Conservation (phyloP, 2,113 vertebrate species). For the Merops nubicus region DNA sequence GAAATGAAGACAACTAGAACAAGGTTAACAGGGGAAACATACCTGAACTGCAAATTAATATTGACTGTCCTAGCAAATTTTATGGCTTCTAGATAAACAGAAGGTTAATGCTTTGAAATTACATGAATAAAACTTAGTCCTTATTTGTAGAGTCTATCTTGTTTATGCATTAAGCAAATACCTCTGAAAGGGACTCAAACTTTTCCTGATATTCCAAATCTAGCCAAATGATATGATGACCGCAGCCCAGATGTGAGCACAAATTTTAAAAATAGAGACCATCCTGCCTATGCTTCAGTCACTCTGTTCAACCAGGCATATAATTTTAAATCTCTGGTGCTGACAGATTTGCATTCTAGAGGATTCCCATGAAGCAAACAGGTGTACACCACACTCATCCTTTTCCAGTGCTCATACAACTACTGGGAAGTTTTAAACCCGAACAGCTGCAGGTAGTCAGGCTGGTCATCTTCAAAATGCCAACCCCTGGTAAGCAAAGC, state of each 20-base stretch:
- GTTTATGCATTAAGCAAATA: background rate
- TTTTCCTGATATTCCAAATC: background rate
- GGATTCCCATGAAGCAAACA: background rate
- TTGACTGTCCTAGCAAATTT: background rate
- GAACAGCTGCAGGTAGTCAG: background rate
- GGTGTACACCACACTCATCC: background rate
- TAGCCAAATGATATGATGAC: background rate
- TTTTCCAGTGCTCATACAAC: background rate
- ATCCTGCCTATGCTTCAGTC: background rate
- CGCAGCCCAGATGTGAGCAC: background rate
- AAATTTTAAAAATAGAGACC: background rate
- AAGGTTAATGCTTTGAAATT: background rate
- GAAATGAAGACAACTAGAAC: background rate
- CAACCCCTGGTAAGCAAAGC: too few relatives aligned
- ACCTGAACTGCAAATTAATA: background rate
- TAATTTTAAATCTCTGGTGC: background rate
- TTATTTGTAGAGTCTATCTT: background rate
- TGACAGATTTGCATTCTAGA: background rate
- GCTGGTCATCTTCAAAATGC: background rate
- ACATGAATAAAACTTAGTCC: background rate
- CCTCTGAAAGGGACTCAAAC: background rate
- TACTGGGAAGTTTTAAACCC: background rate
- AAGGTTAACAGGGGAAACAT: background rate
- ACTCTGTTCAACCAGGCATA: background rate
- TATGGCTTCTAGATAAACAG: background rate